phyloP scores from a whole-genome alignment of 2,888 invertebrate species.

The Harpagoxenus sublaevis region DNA sequence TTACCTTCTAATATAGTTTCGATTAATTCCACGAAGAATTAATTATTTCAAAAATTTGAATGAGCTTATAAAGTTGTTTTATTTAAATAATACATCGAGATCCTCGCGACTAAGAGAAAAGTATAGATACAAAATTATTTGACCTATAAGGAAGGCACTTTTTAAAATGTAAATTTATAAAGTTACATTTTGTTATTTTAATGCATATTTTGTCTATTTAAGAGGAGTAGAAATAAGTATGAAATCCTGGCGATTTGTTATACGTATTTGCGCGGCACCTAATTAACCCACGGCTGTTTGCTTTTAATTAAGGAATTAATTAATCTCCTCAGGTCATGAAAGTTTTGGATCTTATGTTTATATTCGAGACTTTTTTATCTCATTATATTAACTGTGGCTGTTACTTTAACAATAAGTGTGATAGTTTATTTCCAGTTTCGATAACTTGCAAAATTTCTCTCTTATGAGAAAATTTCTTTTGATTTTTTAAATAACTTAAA shows the following conservation, averaged over 20 bases:
- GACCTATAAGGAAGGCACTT: too few relatives aligned
- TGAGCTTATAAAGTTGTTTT: not conserved
- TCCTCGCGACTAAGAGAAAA: not conserved
- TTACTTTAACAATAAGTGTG: not conserved
- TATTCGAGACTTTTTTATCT: not conserved
- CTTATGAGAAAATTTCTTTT: not conserved
- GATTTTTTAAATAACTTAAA: not conserved
- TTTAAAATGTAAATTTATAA: not conserved
- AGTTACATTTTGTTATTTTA: not conserved
- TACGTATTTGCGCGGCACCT: constrained; percentile 11
- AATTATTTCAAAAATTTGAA: not conserved
- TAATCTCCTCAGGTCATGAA: constrained; percentile 15
- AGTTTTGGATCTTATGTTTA: constrained; percentile 23
- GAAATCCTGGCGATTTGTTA: not conserved
- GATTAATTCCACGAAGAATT: not conserved
- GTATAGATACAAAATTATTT: not conserved
- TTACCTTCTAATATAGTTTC: not conserved
- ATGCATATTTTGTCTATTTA: not conserved
- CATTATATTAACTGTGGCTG: not conserved
- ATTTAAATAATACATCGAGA: not conserved
- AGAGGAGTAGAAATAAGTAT: not conserved
- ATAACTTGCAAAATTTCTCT: not conserved
- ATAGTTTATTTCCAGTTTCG: not conserved
- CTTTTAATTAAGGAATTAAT: constrained; percentile 71
- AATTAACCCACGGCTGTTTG: constrained; percentile 65